Percentiles rank a stretch among this genome's conserved stretches.
phyloP scores from a whole-genome alignment of 1,140 invertebrate genomes.

The Penaeus japonicus region DNA sequence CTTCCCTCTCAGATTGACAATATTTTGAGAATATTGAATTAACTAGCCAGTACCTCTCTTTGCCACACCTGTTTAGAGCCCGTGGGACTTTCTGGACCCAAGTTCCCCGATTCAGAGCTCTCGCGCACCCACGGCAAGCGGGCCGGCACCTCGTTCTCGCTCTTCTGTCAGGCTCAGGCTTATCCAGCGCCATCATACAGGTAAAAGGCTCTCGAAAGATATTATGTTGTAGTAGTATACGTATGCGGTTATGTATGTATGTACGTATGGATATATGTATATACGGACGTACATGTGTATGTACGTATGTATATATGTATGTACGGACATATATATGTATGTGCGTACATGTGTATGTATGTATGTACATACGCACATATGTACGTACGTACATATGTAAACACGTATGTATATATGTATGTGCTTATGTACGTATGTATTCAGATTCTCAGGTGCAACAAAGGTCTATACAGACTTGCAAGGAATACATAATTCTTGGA shows the following conservation, averaged over 20 bases:
- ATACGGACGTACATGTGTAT: neutral
- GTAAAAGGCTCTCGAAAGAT: neutral
- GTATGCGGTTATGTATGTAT: neutral
- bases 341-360: neutral
- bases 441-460: neutral
- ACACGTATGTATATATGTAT: neutral
- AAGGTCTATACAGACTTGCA: too few species aligned
- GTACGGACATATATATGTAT: neutral
- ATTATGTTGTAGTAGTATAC: neutral
- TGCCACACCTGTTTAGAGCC: neutral
- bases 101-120: slow-evolving; percentile 33
- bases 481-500: too few species aligned
- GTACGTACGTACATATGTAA: slow-evolving; percentile 8
- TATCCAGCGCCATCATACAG: slow-evolving; percentile 29
- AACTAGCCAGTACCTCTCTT: neutral
- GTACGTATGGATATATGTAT: neutral
- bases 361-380: neutral
- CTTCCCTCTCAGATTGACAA: neutral
- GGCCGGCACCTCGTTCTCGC: neutral
- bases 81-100: slow-evolving; percentile 25
- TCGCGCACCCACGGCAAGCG: slow-evolving; percentile 25
- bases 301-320: neutral
- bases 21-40: neutral
- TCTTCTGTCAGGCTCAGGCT: slow-evolving; percentile 63
- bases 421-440: neutral